Base-by-base conservation (phyloP, 2,888 invertebrate species). In the Pyrochroa serraticornis region DNA sequence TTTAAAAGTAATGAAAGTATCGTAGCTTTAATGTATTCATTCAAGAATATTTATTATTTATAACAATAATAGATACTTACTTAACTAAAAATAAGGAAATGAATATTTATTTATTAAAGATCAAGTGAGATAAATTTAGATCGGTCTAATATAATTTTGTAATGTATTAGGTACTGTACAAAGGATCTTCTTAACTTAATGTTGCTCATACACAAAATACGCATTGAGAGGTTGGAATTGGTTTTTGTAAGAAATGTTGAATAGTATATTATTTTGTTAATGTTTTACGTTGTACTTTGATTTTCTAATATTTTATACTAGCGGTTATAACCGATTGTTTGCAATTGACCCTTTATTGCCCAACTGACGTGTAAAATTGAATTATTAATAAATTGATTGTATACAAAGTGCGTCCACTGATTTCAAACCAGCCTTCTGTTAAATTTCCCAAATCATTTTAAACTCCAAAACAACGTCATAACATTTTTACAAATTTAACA, bases 101-200 rank as follows among this genome's bases (percentile, higher is more conserved):
- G 46, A 38, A 44, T 64, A 65, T 62, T 60, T 62, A 63, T 65
- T 62, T 60, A 59, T 51, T 62, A 58, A 65, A 48, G 39, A 58
- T 14, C 46, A 64, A 67, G 64, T 67, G 67, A 67, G 65, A 56
- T 60, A 31, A 42, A 36, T 49, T 44, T 44, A 35, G 37, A 63
- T 50, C 67, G 67, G 67, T 67, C 67, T 67, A 67, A 67, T 64
- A 58, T 65, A 60, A 62, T 62, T 64, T 55, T 56, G 43, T 53
- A 58, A 53, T 58, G 48, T 54, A 53, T 53, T 59, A 59, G 58
- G 34, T 46, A 34, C 41, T 51, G 34, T 53, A 51, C 52, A 55
- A 59, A 44, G 37, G 43, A 49, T 49, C 39, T 33, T 54, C 47
- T 52, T 55, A 42, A 52, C 46, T 42, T 58, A 44, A 45, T 50